phyloP scores from a whole-genome alignment of 2,113 vertebrate species.

The Zosterops lateralis region DNA sequence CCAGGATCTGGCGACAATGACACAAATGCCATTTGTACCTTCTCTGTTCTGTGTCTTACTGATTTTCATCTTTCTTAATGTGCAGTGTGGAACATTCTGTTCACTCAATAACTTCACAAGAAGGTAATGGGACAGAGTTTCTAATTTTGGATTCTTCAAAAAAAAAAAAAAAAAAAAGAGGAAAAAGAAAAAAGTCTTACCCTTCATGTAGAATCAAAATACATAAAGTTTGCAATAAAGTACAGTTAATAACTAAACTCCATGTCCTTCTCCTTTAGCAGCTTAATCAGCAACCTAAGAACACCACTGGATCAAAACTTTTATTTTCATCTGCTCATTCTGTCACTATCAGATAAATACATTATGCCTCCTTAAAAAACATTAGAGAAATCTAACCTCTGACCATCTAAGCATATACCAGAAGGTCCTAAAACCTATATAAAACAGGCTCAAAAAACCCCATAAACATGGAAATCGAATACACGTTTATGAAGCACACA shows the following conservation, averaged over 20 bases:
- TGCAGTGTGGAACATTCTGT: background rate
- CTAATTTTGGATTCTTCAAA: background rate
- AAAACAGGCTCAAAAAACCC: background rate
- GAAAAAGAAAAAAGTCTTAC: background rate
- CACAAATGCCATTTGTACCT: background rate
- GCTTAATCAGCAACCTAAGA: background rate
- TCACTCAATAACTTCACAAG: background rate
- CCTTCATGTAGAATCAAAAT: background rate
- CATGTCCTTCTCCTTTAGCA: background rate
- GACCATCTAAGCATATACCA: background rate
- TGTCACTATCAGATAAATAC: background rate
- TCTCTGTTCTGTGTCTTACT: background rate
- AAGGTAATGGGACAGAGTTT: background rate
- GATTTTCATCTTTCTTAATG: background rate
- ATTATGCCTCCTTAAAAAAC: background rate
- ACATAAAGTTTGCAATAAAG: background rate
- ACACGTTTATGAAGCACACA: background rate
- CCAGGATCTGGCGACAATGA: background rate
- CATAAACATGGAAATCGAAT: background rate
- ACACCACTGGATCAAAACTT: background rate
- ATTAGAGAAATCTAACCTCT: background rate
- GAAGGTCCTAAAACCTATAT: background rate
- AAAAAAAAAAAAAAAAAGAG: background rate
- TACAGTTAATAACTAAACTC: background rate
- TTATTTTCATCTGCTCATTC: background rate